A percentile compares a stretch with the other conserved stretches of the same genome.
Conservation (phyloP, 1,140 invertebrate species). For the Hycleus phaleratus region DNA sequence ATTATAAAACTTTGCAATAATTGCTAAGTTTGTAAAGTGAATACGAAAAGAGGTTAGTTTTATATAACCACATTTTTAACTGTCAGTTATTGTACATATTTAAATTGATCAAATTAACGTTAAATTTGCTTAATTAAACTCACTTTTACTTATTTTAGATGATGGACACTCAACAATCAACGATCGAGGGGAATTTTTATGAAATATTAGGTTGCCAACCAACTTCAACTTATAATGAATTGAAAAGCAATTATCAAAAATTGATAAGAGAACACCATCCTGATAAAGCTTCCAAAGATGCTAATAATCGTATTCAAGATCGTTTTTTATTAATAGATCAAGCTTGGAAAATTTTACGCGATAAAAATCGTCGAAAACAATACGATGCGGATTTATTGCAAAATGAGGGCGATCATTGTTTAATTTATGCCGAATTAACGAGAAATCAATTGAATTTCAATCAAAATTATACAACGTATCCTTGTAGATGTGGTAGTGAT, state of each 20-base stretch:
- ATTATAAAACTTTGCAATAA: no score
- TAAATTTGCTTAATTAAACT: no score
- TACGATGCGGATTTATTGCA: constrained; percentile 51
- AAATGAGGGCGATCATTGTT: constrained; percentile 42
- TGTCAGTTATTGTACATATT: no score
- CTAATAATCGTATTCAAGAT: constrained; percentile 21
- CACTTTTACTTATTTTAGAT: no score
- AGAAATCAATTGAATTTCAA: constrained; percentile 45
- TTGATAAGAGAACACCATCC: constrained; percentile 53
- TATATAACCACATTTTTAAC: no score
- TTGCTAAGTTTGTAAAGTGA: no score
- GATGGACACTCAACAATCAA: no score
- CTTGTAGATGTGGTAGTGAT: constrained; percentile 56
- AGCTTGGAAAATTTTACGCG: constrained; percentile 55
- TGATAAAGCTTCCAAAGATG: constrained; percentile 46
- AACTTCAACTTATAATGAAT: constrained; percentile 47
- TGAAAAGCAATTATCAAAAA: constrained; percentile 56
- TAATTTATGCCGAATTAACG: constrained; percentile 50
- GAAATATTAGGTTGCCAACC: constrained; percentile 48
- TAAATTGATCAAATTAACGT: no score
- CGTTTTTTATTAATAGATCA: constrained; percentile 50
- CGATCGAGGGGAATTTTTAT: constrained; percentile 45
- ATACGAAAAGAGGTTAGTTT: no score
- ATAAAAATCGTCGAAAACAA: constrained; percentile 45
- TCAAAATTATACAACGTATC: constrained; percentile 41